Evolutionary conservation across 2,888 invertebrate genomes (phyloP), one percentile per base, ranked within the genome.

Genomic region (Calameuta pallipes): DNA sequence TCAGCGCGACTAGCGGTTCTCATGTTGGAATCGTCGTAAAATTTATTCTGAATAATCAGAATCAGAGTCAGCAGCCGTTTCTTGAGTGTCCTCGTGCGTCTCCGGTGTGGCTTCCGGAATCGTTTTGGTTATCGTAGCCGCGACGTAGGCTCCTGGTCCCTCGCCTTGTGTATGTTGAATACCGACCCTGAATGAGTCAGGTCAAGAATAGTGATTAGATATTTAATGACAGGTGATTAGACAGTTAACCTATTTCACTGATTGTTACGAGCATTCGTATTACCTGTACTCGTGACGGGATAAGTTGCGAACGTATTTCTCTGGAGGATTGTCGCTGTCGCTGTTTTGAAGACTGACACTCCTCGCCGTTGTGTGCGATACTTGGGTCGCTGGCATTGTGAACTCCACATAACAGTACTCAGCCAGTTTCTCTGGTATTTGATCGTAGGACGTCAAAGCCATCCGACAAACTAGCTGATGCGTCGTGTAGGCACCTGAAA

Each of bases 381-480:
- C 96, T 90, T 98, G 98, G 69, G 98, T 98, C 83, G 98, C 96
- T 68, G 99, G 99, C 99, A 99, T 99, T 75, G 98, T 99, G 92
- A 99, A 99, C 92, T 99, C 98, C 56, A 99, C 98, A 90, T 95
- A 95, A 85, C 97, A 97, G 92, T 95, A 96, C 85, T 96, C 96
- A 81, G 98, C 96, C 91, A 99, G 94, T 91, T 96, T 95, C 83
- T 97, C 98, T 36, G 99, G 99, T 90, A 99, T 95, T 93, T 98
- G 97, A 93, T 99, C 99, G 93, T 97, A 99, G 75, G 98, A 98
- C 34, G 98, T 99, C 83, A 99, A 94, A 81, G 98, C 97, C 94
- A 99, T 95, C 81, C 97, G 95, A 89, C 98, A 97, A 82, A 97
- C 96, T 93, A 99, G 95, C 91, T 98, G 96, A 93, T 99, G 99